Conservation (phyloP, 2,113 vertebrate genomes). For the Megaceryle torquata region DNA sequence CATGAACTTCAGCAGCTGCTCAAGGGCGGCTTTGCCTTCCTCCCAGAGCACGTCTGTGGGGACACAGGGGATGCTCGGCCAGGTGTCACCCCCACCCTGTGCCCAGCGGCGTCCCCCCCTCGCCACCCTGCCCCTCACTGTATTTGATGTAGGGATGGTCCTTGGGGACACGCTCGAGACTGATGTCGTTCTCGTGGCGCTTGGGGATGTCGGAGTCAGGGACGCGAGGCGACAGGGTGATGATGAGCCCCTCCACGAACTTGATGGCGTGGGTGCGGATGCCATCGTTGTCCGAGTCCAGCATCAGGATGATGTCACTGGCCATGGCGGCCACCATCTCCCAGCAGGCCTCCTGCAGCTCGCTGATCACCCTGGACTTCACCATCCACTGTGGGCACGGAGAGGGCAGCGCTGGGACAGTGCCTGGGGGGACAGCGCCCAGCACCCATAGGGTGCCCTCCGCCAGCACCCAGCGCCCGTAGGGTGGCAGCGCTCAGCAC, state of each 20-base stretch:
- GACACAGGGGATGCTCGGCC: no score
- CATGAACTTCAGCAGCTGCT: conserved; percentile 96
- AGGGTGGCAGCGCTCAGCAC: no score
- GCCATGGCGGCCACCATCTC: conserved; percentile 92
- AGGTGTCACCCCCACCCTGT: no score
- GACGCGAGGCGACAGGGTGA: conserved; percentile 85
- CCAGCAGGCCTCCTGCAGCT: conserved; percentile 94
- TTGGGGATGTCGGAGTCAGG: conserved; percentile 87
- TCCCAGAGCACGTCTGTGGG: conserved; percentile 81
- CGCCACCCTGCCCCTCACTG: conserved; percentile 60
- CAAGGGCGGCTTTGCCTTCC: conserved; percentile 86
- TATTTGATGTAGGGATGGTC: conserved; percentile 91
- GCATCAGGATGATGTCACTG: conserved; percentile 82
- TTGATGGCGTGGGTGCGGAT: conserved; percentile 95
- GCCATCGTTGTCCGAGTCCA: conserved; percentile 94
- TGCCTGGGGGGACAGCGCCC: no score
- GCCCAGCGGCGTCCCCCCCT: not conserved
- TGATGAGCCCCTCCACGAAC: conserved; percentile 90
- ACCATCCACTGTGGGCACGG: conserved; percentile 83
- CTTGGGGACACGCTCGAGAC: conserved; percentile 86
- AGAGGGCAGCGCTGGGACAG: not conserved
- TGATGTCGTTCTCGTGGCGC: conserved; percentile 88
- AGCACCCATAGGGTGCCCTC: no score
- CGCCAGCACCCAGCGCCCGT: no score
- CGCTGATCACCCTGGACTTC: conserved; percentile 79